phyloP scores from a whole-genome alignment of 1,140 invertebrate species.

The Holotrichia oblita region DNA sequence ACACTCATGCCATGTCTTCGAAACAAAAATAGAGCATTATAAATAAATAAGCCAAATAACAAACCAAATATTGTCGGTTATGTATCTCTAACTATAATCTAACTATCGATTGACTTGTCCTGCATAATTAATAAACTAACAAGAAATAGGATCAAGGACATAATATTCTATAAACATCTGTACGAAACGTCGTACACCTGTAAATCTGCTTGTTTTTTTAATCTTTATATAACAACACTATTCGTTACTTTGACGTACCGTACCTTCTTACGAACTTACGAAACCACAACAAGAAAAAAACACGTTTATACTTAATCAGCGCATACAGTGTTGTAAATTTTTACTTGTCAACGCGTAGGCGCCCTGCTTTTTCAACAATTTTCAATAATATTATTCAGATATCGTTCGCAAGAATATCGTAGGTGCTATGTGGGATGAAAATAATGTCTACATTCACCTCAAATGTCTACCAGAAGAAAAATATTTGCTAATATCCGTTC shows the following conservation, averaged over 20 bases:
- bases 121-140: neutral
- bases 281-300: neutral
- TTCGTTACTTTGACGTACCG: neutral
- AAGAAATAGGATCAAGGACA: constrained; percentile 12
- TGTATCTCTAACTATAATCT: neutral
- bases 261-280: neutral
- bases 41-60: too few relatives aligned
- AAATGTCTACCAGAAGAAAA: too few relatives aligned
- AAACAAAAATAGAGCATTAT: too few relatives aligned
- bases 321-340: neutral
- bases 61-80: too few relatives aligned
- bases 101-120: neutral
- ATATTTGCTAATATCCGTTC: too few relatives aligned
- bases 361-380: neutral
- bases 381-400: neutral
- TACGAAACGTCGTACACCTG: neutral
- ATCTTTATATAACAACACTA: neutral
- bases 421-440: neutral
- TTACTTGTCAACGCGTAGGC: neutral
- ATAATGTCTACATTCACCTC: neutral
- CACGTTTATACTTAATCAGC: neutral
- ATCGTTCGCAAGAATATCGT: constrained; percentile 11
- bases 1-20: too few relatives aligned
- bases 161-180: neutral
- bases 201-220: neutral